A percentile compares a stretch with the other conserved stretches of the same genome.
Conservation (phyloP, 2,113 vertebrate species). For the Takifugu bimaculatus region DNA sequence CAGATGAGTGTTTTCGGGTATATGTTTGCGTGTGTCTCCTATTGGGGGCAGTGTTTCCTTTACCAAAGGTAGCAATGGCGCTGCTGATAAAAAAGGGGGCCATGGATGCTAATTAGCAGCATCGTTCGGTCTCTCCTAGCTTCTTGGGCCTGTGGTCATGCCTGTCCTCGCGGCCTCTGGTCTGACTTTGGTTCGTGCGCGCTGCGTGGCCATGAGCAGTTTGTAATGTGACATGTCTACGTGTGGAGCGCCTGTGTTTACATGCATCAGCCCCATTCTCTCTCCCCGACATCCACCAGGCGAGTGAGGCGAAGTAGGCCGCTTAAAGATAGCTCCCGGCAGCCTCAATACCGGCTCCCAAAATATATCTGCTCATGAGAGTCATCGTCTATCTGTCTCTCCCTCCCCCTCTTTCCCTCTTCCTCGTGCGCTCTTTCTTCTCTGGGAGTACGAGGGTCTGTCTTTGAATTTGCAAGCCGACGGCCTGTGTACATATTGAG, state of each 20-base stretch:
- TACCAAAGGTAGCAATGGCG: slow-evolving; percentile 19
- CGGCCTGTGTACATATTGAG: neutral
- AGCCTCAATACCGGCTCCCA: slow-evolving; percentile 70
- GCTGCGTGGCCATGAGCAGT: slow-evolving; percentile 9
- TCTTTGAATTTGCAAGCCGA: slow-evolving; percentile 30
- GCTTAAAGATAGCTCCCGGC: slow-evolving; percentile 73
- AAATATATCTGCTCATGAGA: slow-evolving; percentile 73
- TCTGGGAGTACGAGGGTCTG: slow-evolving; percentile 29
- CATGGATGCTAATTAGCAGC: slow-evolving; percentile 27
- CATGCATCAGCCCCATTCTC: slow-evolving; percentile 34
- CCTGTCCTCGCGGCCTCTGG: neutral
- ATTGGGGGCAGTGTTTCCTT: slow-evolving; percentile 52
- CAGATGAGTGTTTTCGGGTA: neutral
- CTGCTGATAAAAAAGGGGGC: slow-evolving; percentile 40
- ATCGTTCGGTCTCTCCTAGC: slow-evolving; percentile 13
- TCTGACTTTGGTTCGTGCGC: slow-evolving; percentile 6
- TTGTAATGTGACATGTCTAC: slow-evolving; percentile 8
- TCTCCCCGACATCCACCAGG: slow-evolving; percentile 55
- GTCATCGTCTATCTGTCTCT: slow-evolving; percentile 43
- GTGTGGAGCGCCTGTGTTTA: slow-evolving; percentile 26
- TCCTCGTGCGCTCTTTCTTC: slow-evolving; percentile 30
- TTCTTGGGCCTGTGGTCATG: neutral
- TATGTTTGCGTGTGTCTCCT: slow-evolving; percentile 28
- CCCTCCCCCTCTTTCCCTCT: slow-evolving; percentile 30
- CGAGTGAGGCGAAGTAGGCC: slow-evolving; percentile 68